Evolutionary conservation across 2,888 invertebrate genomes (phyloP).

Genomic region (Rhingia campestris): DNA sequence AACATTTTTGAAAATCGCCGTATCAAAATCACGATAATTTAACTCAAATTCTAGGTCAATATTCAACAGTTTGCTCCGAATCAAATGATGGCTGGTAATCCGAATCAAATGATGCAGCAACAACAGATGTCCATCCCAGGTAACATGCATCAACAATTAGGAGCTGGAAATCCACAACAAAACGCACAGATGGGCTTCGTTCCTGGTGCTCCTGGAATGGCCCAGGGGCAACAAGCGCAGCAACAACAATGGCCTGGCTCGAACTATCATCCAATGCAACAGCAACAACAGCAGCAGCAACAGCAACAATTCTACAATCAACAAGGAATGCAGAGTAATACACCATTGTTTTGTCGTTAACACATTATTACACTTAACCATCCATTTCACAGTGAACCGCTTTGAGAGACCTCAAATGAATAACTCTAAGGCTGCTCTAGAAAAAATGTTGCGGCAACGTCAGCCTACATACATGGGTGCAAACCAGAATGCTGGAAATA

Average conservation of each 20-base stretch:
- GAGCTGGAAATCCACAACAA: slow-evolving; percentile 79
- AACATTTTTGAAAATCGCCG: not conserved
- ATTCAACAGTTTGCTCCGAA: slow-evolving; percentile 82
- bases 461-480: slow-evolving; percentile 84
- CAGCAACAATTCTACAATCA: slow-evolving; percentile 80
- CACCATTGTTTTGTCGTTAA: not conserved
- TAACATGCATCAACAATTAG: slow-evolving; percentile 80
- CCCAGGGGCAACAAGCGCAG: slow-evolving; percentile 82
- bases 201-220: slow-evolving; percentile 81
- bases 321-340: slow-evolving; percentile 80
- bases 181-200: slow-evolving; percentile 81
- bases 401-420: slow-evolving; percentile 84
- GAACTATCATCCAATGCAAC: slow-evolving; percentile 80
- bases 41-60: slow-evolving; percentile 36
- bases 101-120: slow-evolving; percentile 80
- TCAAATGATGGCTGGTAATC: slow-evolving; percentile 81
- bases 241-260: slow-evolving; percentile 82
- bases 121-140: slow-evolving; percentile 80
- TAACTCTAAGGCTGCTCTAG: slow-evolving; percentile 92
- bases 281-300: slow-evolving; percentile 76
- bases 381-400: slow-evolving; percentile 79
- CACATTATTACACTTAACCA: not conserved
- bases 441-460: slow-evolving; percentile 91
- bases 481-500: slow-evolving; percentile 79
- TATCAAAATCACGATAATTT: not conserved